Base-by-base conservation (phyloP, 2,797 vertebrate genomes). In the Syncerus caffer region DNA sequence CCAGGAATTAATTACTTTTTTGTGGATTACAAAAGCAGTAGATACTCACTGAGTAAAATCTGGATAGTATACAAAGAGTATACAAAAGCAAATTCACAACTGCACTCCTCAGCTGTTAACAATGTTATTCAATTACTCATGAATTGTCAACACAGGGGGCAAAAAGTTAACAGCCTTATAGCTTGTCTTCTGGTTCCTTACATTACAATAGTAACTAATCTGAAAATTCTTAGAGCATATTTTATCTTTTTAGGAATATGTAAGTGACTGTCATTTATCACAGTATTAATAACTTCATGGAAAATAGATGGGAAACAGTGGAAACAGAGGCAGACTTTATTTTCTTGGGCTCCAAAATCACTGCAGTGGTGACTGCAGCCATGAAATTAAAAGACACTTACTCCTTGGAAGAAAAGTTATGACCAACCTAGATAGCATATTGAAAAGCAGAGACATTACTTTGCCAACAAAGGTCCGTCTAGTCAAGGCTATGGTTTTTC, bases 151-250 rank as follows among this genome's bases (percentile, higher is more conserved):
- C 51, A 92, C 1, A 31, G 45, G 13, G 58, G 50, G 34, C 90
- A 19, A 91, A 92, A 88, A 51, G 5, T 11, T 31, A 1, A 82
- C 31, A 51, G 71, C 21, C 50, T 62, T 9, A n/a, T 2, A 74
- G 34, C 55, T 90, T 95, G 93, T 93, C 58, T 93, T 55, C 83
- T 38, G 60, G 85, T 94, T 90, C 34, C n/a, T 95, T 92, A 87
- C 87, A 87, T 62, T 85, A 89, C 60, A 88, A 90, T 31, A 57
- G 67, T 74, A 67, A 91, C 80, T 27, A 34, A 64, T 25, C 50
- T 76, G 47, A 89, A 82, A 86, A 84, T 38, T 25, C 10, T 83
- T 85, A 21, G 23, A 92, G 47, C 50, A 38, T 38, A 93, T 90
- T 82, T 82, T 62, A 45, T 64, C n/a, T 79, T 57, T 87, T 79